A percentile compares a stretch with the other conserved stretches of the same genome.
Conservation (phyloP, 2,113 vertebrate genomes). For the Callospermophilus lateralis region DNA sequence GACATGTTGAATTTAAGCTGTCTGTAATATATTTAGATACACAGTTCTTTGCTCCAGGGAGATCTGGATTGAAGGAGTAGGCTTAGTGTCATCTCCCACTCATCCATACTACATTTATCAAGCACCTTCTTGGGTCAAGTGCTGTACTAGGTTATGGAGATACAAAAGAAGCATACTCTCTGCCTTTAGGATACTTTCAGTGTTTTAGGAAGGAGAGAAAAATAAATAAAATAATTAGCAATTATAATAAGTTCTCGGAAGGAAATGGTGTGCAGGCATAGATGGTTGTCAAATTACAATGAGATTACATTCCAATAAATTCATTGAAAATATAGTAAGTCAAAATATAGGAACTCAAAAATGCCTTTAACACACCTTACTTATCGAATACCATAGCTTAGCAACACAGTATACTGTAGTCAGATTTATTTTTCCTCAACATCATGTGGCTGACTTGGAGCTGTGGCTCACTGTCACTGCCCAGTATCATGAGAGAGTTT, state of each 20-base stretch:
- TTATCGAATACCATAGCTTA: background rate
- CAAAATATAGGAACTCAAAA: background rate
- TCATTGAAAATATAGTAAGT: background rate
- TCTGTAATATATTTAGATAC: background rate
- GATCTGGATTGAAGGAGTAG: background rate
- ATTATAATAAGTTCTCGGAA: background rate
- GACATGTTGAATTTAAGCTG: slow-evolving; percentile 2
- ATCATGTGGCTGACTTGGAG: background rate
- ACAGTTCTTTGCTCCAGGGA: background rate
- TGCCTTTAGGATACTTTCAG: background rate
- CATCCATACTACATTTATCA: background rate
- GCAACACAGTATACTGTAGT: background rate
- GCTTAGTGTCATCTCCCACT: background rate
- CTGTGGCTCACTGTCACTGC: background rate
- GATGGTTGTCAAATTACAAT: background rate
- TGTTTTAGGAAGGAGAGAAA: background rate
- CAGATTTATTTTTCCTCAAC: background rate
- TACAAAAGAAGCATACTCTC: background rate
- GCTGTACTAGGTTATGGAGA: background rate
- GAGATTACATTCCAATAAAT: background rate
- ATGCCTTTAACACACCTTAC: background rate
- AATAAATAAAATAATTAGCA: background rate
- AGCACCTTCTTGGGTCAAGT: background rate
- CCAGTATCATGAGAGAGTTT: background rate
- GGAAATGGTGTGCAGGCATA: background rate